Evolutionary conservation across 2,797 vertebrate species (phyloP), one percentile per base, ranked within the genome.

Genomic region (Pseudomugil tenellus): DNA sequence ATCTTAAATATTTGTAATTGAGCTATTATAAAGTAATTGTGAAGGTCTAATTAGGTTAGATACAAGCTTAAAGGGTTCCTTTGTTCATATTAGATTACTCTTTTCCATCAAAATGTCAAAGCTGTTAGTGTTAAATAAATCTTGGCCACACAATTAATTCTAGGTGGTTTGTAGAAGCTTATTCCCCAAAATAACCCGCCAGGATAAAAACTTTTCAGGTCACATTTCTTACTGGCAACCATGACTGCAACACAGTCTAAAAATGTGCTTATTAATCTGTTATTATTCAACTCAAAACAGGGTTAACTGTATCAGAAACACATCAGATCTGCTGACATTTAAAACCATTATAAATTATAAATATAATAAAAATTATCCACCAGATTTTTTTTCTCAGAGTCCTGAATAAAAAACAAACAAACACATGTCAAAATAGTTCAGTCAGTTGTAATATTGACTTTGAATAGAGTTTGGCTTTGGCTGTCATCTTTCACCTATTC

Each of bases 381-480:
- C n/a, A n/a, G n/a, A n/a, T n/a, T n/a, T n/a, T n/a, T n/a, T n/a
- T n/a, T n/a, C n/a, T n/a, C n/a, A n/a, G n/a, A n/a, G n/a, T n/a
- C n/a, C n/a, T n/a, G n/a, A n/a, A n/a, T n/a, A n/a, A n/a, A 84
- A 68, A 63, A 77, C 0, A 35, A 35, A 35, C 1, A 35, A 35
- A 35, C 12, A 3, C 2, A 13, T 35, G 29, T 55, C 68, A 72
- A 78, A 86, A 85, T 63, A 55, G 76, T 72, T 72, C 58, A 77
- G 70, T 84, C 63, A 67, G 76, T 80, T 0, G n/a, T 29, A 81
- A 76, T 74, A 79, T 71, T 69, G 62, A 72, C 28, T 81, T 80
- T 82, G 74, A 84, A 85, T 76, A 55, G 72, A 77, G 63, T 9
- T 34, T 7, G n/a, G n/a, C n/a, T 57, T 69, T 58, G 46, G 60